phyloP scores from a whole-genome alignment of 2,888 invertebrate species.

The Psylliodes chrysocephalus region DNA sequence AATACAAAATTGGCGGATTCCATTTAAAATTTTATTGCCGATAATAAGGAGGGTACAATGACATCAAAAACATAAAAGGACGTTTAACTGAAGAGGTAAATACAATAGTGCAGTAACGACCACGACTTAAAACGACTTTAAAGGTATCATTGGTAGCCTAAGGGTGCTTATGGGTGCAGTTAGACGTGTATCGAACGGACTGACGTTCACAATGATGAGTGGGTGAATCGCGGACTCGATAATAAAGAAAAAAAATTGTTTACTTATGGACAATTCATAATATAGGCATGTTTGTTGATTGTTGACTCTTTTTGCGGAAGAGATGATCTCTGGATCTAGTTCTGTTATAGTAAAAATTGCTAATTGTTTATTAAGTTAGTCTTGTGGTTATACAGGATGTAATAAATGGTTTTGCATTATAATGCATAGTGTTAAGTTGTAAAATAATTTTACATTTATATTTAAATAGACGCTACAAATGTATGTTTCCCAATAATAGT shows the following conservation, averaged over 20 bases:
- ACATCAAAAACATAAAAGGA: slow-evolving; percentile 8
- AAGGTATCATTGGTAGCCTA: slow-evolving; percentile 50
- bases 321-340: not conserved
- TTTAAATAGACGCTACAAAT: too few species aligned
- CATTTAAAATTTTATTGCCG: not conserved
- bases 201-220: slow-evolving; percentile 51
- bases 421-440: too few species aligned
- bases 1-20: not conserved
- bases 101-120: slow-evolving; percentile 29
- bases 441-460: too few species aligned
- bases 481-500: too few species aligned
- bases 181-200: slow-evolving; percentile 45
- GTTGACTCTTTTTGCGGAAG: slow-evolving; percentile 4
- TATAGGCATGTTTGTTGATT: slow-evolving; percentile 6
- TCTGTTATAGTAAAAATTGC: not conserved
- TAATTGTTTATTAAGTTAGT: not conserved
- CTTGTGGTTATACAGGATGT: too few species aligned
- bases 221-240: slow-evolving; percentile 45
- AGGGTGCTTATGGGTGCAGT: slow-evolving; percentile 56
- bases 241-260: slow-evolving; percentile 23
- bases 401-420: too few species aligned
- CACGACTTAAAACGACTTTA: slow-evolving; percentile 46
- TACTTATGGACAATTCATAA: slow-evolving; percentile 18
- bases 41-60: slow-evolving; percentile 5
- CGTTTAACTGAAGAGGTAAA: slow-evolving; percentile 11